Percentiles rank a stretch among this genome's conserved stretches.
Conservation (phyloP, 2,888 invertebrate species). For the Andrena dorsata region DNA sequence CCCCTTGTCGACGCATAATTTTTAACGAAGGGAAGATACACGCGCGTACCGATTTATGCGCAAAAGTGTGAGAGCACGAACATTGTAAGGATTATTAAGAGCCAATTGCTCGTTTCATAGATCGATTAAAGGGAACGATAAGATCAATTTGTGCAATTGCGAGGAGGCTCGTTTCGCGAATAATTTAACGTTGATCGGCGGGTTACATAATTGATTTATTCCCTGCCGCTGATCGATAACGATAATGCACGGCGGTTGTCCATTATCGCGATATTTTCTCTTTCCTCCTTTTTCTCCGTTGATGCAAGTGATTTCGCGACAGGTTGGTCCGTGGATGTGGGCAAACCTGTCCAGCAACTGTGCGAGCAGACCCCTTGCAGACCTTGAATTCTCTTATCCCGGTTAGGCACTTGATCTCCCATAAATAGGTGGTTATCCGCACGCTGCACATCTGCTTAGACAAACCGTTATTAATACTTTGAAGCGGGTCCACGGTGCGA, state of each 20-base stretch:
- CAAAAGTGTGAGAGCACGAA: neutral
- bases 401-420: conserved; percentile 41
- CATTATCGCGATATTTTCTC: conserved; percentile 57
- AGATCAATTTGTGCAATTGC: neutral
- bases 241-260: conserved; percentile 15
- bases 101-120: neutral
- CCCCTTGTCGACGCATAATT: neutral
- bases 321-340: conserved; percentile 57
- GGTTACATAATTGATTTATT: conserved; percentile 57
- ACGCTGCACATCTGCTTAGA: conserved; percentile 7
- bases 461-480: neutral
- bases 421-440: conserved; percentile 33
- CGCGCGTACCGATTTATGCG: neutral
- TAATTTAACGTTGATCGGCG: neutral
- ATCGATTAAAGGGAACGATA: neutral
- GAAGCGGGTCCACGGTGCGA: neutral
- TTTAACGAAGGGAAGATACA: neutral
- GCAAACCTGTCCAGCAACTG: conserved; percentile 44
- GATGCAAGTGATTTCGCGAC: conserved; percentile 54
- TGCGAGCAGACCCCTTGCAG: conserved; percentile 61
- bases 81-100: neutral
- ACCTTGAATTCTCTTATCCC: conserved; percentile 64
- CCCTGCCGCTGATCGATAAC: conserved; percentile 42
- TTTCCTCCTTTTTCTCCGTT: conserved; percentile 47
- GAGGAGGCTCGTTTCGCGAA: neutral